Conservation (phyloP, 2,113 vertebrate genomes). For the Saguinus midas region DNA sequence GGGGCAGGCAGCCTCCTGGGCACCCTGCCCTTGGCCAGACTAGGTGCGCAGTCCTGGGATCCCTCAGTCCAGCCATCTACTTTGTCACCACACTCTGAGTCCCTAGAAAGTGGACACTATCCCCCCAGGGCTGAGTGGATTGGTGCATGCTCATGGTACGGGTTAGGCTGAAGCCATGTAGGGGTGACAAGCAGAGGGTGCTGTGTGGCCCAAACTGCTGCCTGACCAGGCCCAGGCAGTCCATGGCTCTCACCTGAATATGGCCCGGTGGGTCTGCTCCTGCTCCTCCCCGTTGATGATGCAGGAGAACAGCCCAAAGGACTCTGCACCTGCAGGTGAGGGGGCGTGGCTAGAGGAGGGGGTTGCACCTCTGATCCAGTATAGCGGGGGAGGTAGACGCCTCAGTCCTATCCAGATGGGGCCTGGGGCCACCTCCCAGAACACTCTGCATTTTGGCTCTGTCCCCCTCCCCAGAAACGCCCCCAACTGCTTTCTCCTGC, state of each 20-base stretch:
- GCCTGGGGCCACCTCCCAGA: background rate
- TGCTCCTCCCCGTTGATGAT: slow-evolving; percentile 95
- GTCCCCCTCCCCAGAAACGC: background rate
- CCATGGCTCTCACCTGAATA: slow-evolving; percentile 91
- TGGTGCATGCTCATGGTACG: accelerated
- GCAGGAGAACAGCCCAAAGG: slow-evolving; percentile 97
- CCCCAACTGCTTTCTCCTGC: background rate
- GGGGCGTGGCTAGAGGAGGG: background rate
- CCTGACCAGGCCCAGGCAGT: background rate
- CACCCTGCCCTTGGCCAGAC: too few relatives aligned
- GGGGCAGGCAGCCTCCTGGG: background rate
- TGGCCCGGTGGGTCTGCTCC: slow-evolving; percentile 96
- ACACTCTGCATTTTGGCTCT: background rate
- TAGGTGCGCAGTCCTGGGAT: accelerated
- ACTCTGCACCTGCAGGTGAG: slow-evolving; percentile 89
- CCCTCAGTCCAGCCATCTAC: background rate
- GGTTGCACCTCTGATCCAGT: background rate
- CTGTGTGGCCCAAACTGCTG: background rate
- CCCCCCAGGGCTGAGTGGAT: background rate
- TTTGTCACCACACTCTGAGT: background rate
- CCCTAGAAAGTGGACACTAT: background rate
- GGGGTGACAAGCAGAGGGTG: background rate
- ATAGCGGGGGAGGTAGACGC: background rate
- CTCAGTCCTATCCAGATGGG: background rate
- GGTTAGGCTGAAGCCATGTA: background rate